Conservation (phyloP, 2,888 invertebrate species). For the Phania funesta region DNA sequence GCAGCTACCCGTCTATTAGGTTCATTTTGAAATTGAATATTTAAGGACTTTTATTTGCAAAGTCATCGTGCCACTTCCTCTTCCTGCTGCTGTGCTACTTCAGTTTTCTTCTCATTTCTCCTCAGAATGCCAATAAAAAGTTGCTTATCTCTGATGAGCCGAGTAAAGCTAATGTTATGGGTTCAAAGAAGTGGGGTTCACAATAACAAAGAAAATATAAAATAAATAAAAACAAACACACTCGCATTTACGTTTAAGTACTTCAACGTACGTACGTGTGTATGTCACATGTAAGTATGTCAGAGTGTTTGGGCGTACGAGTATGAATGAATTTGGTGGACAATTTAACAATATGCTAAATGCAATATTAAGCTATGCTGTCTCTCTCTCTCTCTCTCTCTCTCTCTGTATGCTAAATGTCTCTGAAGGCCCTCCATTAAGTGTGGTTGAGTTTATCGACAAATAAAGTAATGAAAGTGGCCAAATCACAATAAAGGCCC, state of each 20-base stretch:
- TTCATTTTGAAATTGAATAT: conserved; percentile 14
- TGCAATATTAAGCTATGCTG: conserved; percentile 48
- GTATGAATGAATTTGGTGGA: conserved; percentile 1
- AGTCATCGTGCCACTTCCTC: neutral
- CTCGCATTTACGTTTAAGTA: neutral
- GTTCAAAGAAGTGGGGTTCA: neutral
- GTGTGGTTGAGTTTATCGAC: conserved; percentile 77
- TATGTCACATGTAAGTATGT: neutral
- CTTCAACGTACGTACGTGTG: neutral
- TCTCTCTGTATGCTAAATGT: conserved; percentile 45
- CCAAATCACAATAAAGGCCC: conserved; percentile 72
- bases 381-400: too few relatives aligned
- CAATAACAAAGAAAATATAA: neutral
- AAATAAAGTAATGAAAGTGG: conserved; percentile 80
- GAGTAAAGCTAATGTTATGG: conserved; percentile 38
- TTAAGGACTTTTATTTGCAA: conserved; percentile 7
- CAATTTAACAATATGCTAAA: conserved; percentile 61
- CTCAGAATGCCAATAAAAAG: conserved; percentile 53
- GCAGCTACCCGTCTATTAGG: conserved; percentile 19
- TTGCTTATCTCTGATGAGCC: conserved; percentile 56
- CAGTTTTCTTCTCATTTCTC: conserved; percentile 4
- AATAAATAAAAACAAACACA: neutral
- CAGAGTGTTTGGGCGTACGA: neutral
- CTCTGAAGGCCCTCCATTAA: conserved; percentile 43
- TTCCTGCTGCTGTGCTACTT: neutral